A percentile compares a stretch with the other conserved stretches of the same genome.
These are phyloP conservation scores for Stomorhina lunata DNA, from an alignment of 2,888 invertebrate genomes.

Conservation along the genomic window DNA sequence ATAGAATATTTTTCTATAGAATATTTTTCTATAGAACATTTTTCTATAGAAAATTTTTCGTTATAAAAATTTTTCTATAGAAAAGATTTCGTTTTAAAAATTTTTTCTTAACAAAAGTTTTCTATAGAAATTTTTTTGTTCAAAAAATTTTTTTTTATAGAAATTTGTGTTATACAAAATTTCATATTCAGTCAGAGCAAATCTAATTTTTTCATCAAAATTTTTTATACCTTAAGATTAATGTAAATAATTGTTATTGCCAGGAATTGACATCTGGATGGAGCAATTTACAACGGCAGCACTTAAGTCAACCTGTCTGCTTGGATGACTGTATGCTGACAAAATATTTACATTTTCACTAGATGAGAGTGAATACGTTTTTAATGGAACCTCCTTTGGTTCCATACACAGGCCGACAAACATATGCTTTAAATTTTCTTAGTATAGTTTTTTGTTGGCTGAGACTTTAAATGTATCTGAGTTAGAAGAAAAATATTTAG, in stretches of 20 bases:
- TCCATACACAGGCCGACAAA: neutral
- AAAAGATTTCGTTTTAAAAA: too few relatives aligned
- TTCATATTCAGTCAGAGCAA: too few relatives aligned
- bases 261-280: neutral
- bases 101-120: too few relatives aligned
- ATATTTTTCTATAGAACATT: too few relatives aligned
- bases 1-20: too few relatives aligned
- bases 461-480: neutral
- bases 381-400: neutral
- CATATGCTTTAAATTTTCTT: neutral
- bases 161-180: too few relatives aligned
- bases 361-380: neutral
- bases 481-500: neutral
- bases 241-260: neutral
- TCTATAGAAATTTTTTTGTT: neutral
- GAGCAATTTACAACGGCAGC: neutral
- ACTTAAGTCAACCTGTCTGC: too few relatives aligned
- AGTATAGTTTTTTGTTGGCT: neutral
- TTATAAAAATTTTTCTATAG: too few relatives aligned
- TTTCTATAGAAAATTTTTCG: too few relatives aligned
- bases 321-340: neutral
- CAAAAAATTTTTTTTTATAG: too few relatives aligned
- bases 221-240: neutral
- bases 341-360: neutral
- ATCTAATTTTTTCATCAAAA: neutral